Percentiles rank a stretch among this genome's conserved stretches.
Evolutionary conservation across 2,888 invertebrate species (phyloP).

Genomic region (Lasioglossum zephyrum): DNA sequence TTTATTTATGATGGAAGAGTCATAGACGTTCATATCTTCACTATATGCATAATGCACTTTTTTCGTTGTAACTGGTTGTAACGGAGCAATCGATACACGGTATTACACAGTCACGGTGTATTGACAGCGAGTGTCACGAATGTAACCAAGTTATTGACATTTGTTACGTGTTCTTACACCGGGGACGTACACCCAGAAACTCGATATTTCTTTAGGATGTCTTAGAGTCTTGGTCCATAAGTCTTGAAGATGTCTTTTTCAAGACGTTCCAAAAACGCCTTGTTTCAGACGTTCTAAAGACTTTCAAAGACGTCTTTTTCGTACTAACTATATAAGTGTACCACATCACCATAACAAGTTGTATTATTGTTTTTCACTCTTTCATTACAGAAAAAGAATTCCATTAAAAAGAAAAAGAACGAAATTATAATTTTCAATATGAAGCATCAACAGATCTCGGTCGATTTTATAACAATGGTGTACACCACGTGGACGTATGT

Average conservation of each 20-base stretch:
- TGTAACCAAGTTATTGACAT: constrained; percentile 30
- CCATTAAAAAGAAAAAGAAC: constrained; percentile 31
- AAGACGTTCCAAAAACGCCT: no score
- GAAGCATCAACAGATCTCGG: constrained; percentile 89
- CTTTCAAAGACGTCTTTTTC: no score
- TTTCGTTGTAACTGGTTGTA: constrained; percentile 27
- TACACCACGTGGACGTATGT: constrained; percentile 88
- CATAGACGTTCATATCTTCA: not conserved
- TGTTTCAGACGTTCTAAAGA: no score
- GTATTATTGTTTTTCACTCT: not conserved
- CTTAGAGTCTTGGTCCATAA: no score
- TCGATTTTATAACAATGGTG: constrained; percentile 89
- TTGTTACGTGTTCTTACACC: constrained; percentile 20
- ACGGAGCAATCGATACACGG: constrained; percentile 48
- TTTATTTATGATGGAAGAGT: not conserved
- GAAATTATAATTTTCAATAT: constrained; percentile 79
- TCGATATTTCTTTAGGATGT: no score
- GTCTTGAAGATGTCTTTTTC: no score
- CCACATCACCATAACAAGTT: no score
- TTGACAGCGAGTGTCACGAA: constrained; percentile 31
- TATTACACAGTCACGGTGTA: constrained; percentile 12
- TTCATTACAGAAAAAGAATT: constrained; percentile 60
- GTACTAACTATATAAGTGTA: no score
- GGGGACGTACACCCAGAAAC: no score
- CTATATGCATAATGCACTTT: constrained; percentile 31